These are phyloP conservation scores for Piscicola geometra DNA, from an alignment of 2,888 invertebrate genomes.

Conservation along the genomic window DNA sequence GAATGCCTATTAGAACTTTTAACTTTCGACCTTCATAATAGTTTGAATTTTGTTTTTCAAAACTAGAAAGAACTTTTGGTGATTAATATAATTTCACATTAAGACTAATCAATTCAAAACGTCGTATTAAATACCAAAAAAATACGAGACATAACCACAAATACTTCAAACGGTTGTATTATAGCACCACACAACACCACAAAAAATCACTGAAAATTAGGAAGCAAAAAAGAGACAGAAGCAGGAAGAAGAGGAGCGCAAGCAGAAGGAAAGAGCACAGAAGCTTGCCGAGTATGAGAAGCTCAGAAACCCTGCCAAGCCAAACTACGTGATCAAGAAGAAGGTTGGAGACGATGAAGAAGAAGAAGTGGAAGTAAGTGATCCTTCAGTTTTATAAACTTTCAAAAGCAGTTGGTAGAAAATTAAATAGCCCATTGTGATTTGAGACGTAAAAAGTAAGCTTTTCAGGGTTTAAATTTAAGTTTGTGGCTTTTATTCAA, in stretches of 20 bases:
- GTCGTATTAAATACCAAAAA: no score
- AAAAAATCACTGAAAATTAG: slow-evolving; percentile 42
- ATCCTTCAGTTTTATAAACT: neutral
- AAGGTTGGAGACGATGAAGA: slow-evolving; percentile 29
- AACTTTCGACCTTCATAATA: no score
- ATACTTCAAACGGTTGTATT: no score
- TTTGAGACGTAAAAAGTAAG: neutral
- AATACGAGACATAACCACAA: no score
- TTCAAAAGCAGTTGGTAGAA: neutral
- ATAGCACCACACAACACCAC: no score
- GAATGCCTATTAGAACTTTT: no score
- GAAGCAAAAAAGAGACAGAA: slow-evolving; percentile 53
- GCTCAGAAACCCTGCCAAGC: slow-evolving; percentile 40
- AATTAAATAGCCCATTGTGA: no score
- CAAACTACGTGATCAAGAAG: slow-evolving; percentile 44
- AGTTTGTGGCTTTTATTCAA: neutral
- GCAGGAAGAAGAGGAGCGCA: slow-evolving; percentile 51
- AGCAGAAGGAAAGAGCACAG: slow-evolving; percentile 67
- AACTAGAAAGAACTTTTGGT: neutral
- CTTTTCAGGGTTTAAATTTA: neutral
- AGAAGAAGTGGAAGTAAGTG: slow-evolving; percentile 28
- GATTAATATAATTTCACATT: neutral
- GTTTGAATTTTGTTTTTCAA: no score
- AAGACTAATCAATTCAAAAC: no score
- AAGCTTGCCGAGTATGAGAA: slow-evolving; percentile 62